phyloP scores from a whole-genome alignment of 2,888 invertebrate genomes.

The Eilema griseolum region DNA sequence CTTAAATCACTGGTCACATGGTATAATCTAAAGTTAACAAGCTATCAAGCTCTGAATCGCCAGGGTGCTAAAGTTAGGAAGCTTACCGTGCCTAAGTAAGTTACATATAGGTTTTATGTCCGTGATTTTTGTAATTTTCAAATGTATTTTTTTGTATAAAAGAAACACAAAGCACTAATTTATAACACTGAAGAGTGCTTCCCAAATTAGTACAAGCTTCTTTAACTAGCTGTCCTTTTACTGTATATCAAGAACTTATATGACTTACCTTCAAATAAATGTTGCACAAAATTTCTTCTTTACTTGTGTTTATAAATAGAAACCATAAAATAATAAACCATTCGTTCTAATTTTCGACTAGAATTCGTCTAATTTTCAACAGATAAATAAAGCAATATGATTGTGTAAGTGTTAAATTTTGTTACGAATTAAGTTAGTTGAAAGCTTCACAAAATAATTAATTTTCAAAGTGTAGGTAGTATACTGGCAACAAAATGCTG shows the following conservation, averaged over 20 bases:
- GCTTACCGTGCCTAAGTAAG: not conserved
- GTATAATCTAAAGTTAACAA: not conserved
- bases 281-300: not conserved
- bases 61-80: not conserved
- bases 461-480: not conserved
- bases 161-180: not conserved
- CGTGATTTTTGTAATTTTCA: not conserved
- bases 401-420: not conserved
- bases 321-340: not conserved
- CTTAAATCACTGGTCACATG: constrained; percentile 2
- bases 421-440: not conserved
- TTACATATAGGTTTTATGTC: not conserved
- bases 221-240: not conserved
- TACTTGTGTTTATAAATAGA: not conserved
- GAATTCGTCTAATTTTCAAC: too few relatives aligned
- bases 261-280: not conserved
- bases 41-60: not conserved
- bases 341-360: not conserved
- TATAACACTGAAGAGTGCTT: too few relatives aligned
- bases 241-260: too few relatives aligned
- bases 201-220: too few relatives aligned
- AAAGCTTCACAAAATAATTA: not conserved
- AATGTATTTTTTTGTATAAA: not conserved
- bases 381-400: too few relatives aligned
- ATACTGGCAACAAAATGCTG: constrained; percentile 7